Evolutionary conservation across 1,140 invertebrate species (phyloP).

Genomic region (Arion vulgaris): DNA sequence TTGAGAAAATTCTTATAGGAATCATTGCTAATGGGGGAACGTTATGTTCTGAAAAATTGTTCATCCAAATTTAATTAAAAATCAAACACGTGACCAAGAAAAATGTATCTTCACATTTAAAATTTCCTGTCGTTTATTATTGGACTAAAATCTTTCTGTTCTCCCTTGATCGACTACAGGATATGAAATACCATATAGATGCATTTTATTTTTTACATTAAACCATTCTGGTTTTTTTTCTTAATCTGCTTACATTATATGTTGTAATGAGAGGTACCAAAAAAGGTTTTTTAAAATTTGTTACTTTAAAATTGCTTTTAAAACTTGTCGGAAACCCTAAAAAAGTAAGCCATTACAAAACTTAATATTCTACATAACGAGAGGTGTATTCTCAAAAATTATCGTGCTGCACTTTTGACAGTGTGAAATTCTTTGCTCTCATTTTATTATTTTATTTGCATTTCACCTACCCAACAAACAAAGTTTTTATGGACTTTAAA

Average conservation of each 20-base stretch:
- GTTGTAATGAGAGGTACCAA: not conserved
- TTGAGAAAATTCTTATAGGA: not conserved
- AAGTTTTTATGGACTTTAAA: not conserved
- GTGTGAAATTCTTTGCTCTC: conserved; percentile 5
- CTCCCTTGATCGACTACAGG: not conserved
- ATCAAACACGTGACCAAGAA: not conserved
- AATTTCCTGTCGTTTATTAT: not conserved
- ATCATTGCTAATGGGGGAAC: not conserved
- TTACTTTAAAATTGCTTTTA: not conserved
- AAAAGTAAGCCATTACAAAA: not conserved
- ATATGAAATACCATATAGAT: not conserved
- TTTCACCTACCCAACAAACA: not conserved
- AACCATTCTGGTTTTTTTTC: not conserved
- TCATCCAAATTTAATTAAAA: not conserved
- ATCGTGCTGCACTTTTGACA: not conserved
- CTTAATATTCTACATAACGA: not conserved
- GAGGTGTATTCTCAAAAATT: not conserved
- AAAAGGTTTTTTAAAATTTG: not conserved
- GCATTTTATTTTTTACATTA: not conserved
- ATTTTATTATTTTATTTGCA: not conserved
- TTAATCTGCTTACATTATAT: not conserved
- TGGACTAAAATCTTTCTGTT: not conserved
- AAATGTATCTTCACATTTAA: not conserved
- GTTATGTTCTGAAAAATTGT: not conserved
- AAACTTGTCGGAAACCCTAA: not conserved